These are phyloP conservation scores for Ophioninae sp. DNA, from an alignment of 2,888 invertebrate species.

Conservation along the genomic window DNA sequence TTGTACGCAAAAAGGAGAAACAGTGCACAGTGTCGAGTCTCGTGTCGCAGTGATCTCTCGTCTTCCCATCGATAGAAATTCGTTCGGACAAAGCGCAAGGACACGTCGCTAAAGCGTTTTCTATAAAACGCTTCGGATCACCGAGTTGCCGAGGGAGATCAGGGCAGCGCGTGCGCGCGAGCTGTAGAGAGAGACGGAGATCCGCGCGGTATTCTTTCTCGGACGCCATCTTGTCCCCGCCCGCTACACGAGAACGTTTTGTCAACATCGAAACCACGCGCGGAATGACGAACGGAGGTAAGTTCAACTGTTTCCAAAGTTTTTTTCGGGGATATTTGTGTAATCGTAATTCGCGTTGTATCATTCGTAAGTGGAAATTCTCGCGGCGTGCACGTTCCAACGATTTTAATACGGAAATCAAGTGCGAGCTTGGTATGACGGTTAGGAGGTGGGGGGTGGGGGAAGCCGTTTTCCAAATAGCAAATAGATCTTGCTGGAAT, in stretches of 20 bases:
- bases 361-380: neutral
- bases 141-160: neutral
- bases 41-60: neutral
- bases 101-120: neutral
- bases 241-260: neutral
- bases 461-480: slow-evolving; percentile 7
- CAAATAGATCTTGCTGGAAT: slow-evolving; percentile 24
- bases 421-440: slow-evolving; percentile 43
- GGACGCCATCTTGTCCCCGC: neutral
- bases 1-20: neutral
- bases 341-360: neutral
- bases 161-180: neutral
- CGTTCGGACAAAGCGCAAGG: neutral
- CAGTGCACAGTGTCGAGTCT: neutral
- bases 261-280: neutral
- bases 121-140: neutral
- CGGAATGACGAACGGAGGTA: neutral
- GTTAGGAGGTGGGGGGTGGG: neutral
- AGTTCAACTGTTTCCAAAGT: neutral
- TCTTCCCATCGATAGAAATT: neutral
- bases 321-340: neutral
- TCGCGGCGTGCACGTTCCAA: slow-evolving; percentile 2
- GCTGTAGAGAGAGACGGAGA: neutral
- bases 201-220: neutral
- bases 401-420: slow-evolving; percentile 55